These are phyloP conservation scores for Chromoteleia sp. DNA, from an alignment of 2,888 invertebrate genomes.

Conservation along the genomic window DNA sequence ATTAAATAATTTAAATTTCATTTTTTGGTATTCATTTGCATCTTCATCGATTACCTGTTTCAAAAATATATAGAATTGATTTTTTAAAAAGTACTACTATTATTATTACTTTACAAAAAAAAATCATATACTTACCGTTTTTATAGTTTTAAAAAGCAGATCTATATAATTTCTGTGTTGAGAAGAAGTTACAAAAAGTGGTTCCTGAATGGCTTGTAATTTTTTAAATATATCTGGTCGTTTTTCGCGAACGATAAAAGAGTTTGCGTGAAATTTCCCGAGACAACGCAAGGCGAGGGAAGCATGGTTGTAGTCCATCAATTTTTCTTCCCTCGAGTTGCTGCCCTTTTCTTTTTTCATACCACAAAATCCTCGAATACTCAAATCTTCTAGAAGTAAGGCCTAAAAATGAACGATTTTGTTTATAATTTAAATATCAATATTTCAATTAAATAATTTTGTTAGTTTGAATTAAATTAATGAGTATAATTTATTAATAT, in stretches of 20 bases:
- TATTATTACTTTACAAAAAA: background rate
- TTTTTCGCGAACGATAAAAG: conserved; percentile 69
- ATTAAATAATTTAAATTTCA: too few relatives aligned
- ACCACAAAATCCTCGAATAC: conserved; percentile 56
- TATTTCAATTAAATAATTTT: conserved; percentile 2
- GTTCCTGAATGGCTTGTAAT: conserved; percentile 63
- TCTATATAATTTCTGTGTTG: background rate
- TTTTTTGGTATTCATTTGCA: conserved; percentile 62
- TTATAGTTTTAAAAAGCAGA: conserved; percentile 12
- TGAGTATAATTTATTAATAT: too few relatives aligned
- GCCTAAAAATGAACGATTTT: conserved; percentile 53
- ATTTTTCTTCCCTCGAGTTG: conserved; percentile 54
- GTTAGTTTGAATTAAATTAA: too few relatives aligned
- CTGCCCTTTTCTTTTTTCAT: conserved; percentile 40
- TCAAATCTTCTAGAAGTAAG: conserved; percentile 72
- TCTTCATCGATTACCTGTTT: conserved; percentile 38
- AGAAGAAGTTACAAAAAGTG: conserved; percentile 24
- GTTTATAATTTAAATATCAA: background rate
- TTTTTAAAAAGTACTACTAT: background rate
- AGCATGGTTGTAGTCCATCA: conserved; percentile 72
- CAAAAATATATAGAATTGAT: background rate
- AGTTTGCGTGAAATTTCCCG: conserved; percentile 72
- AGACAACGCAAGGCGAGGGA: conserved; percentile 58
- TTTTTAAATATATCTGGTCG: conserved; percentile 67
- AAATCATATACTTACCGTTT: conserved; percentile 55